Base-by-base conservation (phyloP, 2,113 vertebrate species). In the Sylvietta virens region DNA sequence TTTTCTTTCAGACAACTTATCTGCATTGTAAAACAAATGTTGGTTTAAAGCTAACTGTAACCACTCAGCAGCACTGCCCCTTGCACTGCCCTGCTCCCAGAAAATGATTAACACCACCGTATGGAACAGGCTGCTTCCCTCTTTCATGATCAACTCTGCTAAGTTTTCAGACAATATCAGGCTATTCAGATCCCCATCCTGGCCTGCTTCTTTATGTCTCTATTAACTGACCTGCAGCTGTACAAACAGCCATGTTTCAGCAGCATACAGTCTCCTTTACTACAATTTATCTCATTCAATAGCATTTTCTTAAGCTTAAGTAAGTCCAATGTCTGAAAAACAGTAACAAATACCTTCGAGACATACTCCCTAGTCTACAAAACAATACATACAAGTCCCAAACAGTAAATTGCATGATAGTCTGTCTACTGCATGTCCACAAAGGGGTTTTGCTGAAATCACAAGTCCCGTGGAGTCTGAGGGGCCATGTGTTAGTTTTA, bases 181-280 rank as follows among this genome's bases (percentile, higher is more conserved):
- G 91, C 96, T 95, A 96, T 87, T 92, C 87, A 80, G 51, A 90
- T 74, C 80, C 51, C 74, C 86, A 79, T 94, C 92, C 77, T 71
- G 64, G 51, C 44, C 78, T 88, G 61, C 8, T 86, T 90, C 95
- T 96, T 92, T 76, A 89, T 69, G 81, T 81, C 78, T 86, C 87
- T 74, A 76, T 94, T 86, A 95, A 96, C 74, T 58, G 81, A 81
- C 79, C 93, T 82, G 94, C 95, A 96, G 91, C 96, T 93, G 85
- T 81, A 90, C 78, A 96, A 97, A 97, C 89, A 95, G 62, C 93
- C 92, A 22, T 33, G 88, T 81, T 92, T 57, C 82, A 92, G 88
- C 58, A 94, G 86, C 80, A 62, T 31, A 60, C 74, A 66, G 26
- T 8, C 70, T 80, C 45, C 91, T 70, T 81, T 48, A 58, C 42